Evolutionary conservation across 2,797 vertebrate genomes (phyloP), one percentile per base, ranked within the genome.

Genomic region (Microhierax caerulescens): DNA sequence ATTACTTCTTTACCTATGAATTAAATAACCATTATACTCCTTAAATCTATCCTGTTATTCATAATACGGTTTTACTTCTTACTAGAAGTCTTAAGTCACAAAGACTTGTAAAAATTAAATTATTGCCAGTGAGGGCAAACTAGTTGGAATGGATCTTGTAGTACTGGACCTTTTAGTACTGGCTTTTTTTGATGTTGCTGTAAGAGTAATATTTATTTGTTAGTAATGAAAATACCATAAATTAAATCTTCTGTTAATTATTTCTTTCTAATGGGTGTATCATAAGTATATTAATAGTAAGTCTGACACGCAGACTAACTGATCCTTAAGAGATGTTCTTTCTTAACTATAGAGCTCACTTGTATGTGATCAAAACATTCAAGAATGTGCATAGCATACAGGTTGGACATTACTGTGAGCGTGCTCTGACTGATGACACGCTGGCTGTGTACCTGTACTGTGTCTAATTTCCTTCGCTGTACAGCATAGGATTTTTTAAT

Each of bases 1-100:
- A 98, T 81, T 92, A 85, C 54, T 84, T 78, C 51, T 82, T 80
- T 82, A 54, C 27, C 13, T 93, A 41, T 50, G 60, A 43, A 59
- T 76, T 12, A 72, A 82, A 60, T 57, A 69, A 72, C 34, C 5
- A 45, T 48, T 54, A 24, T 90, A 65, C 9, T 73, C 22, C 7
- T 39, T n/a, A 47, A 36, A 50, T 76, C 39, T 90, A 72, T 88
- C 21, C 24, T 79, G 22, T 86, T 94, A 34, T 4, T 60, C 5
- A 36, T 89, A 86, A 64, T 8, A 34, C 39, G 11, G 9, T 28
- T 94, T 88, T 90, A 51, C 25, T 74, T 87, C 25, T 90, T 9
- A 23, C 56, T 27, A 53, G 47, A 76, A 86, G 30, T 48, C 13
- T 47, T 56, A 68, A n/a, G 4, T 77, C 64, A 64, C 19, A 36